Base-by-base conservation (phyloP, 1,140 invertebrate genomes). In the Trichoplusia ni region DNA sequence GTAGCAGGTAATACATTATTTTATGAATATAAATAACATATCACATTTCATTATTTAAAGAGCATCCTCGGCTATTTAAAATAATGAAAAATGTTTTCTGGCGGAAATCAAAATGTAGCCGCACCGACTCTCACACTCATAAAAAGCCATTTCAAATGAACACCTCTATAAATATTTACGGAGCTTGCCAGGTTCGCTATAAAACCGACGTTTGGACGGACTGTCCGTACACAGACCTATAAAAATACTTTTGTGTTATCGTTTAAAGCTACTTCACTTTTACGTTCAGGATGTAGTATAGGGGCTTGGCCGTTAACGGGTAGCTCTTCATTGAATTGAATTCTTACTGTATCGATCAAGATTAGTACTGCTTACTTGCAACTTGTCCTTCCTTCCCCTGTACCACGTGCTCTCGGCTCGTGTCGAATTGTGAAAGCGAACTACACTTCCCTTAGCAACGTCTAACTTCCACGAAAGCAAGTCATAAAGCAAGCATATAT, bases 111-210 rank as follows among this genome's bases (percentile, higher is more conserved):
- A 40, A 56, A 56, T 40, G 51, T 19, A 40, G 18, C 35, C 51
- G 19, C n/a, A 21, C 35, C 16, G 51, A 56, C 35, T 38, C 19
- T 27, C 25, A 59, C 23, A 19, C 42, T 47, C 58, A 42, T 60
- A 60, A 60, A 60, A 47, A 47, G 31, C 29, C 58, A 33, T 44
- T 60, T 33, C 21, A 51, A 38, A 62, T 62, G 44, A 62, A 37
- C 33, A 56, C 60, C 35, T 42, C 60, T 7, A 62, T 62, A 62
- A 62, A 62, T 62, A 62, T 62, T 62, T 62, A 60, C 58, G 27
- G 3, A 25, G 42, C 29, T 37, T 37, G 16, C 4, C 5, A 13
- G 47, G 47, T 11, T 51, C 5, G 35, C 51, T 23, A 38, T 2
- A 35, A 16, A 4, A 8, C 7, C 13, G 8, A 5, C 25, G n/a